These are phyloP conservation scores for Catharus bicknelli DNA, from an alignment of 2,113 vertebrate genomes.

Conservation along the genomic window DNA sequence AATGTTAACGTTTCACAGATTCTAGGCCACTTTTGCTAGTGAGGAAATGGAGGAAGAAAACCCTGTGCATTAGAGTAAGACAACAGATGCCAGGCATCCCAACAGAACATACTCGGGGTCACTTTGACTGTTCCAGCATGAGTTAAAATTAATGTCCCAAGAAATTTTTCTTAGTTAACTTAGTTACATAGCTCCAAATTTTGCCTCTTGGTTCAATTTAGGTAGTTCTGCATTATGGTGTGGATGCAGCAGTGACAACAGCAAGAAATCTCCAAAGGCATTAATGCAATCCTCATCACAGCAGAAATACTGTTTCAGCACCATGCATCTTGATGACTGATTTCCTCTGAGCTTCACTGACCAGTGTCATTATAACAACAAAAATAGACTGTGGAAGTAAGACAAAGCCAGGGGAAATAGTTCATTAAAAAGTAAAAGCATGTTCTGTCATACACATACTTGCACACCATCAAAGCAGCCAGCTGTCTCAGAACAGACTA, in stretches of 20 bases:
- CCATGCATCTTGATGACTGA: constrained; percentile 68
- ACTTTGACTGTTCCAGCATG: constrained; percentile 55
- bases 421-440: constrained; percentile 77
- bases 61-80: background rate
- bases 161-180: constrained; percentile 53
- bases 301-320: constrained; percentile 63
- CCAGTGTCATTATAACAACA: constrained; percentile 70
- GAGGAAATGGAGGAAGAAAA: constrained; percentile 5
- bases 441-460: constrained; percentile 19
- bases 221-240: constrained; percentile 25
- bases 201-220: constrained; percentile 60
- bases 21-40: background rate
- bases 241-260: constrained; percentile 36
- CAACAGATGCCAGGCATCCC: constrained; percentile 56
- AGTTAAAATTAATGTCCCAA: constrained; percentile 62
- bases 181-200: constrained; percentile 43
- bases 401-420: constrained; percentile 67
- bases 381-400: constrained; percentile 70
- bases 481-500: constrained; percentile 59
- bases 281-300: constrained; percentile 51
- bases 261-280: constrained; percentile 32
- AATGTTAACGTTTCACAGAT: background rate
- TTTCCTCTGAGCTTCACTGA: constrained; percentile 71
- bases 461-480: constrained; percentile 56
- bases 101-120: constrained; percentile 51